Base-by-base conservation (phyloP, 2,888 invertebrate genomes). In the Cepaea hortensis region DNA sequence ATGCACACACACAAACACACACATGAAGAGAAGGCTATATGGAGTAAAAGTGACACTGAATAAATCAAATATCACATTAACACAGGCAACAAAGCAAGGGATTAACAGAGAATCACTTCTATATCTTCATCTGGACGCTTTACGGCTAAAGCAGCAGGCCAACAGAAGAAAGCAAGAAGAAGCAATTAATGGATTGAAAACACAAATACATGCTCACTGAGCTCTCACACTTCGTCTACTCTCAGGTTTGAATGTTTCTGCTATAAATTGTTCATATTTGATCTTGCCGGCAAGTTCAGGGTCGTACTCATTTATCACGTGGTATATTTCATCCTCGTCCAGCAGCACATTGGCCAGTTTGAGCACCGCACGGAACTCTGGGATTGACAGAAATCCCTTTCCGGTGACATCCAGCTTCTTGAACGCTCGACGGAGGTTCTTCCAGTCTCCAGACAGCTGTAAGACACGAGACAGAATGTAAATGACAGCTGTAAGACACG, bases 381-480 rank as follows among this genome's bases (percentile, higher is more conserved):
- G 92, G 6, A 94, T 90, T 11, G 93, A 91, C 35, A 94, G 89
- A 79, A 91, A 92, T 4, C 94, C 94, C 46, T 90, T 89, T 85
- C 93, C 93, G 50, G 81, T 89, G 23, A 88, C 90, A 89, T 94
- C 94, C 79, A 94, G 81, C 88, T 94, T 94, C 87, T 91, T 91
- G 91, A 94, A 94, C 0, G 94, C 93, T 48, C 93, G 91, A 35
- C 93, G 90, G 20, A 94, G 90, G 81, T 93, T 93, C 90, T 94
- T 94, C 94, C 94, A 94, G 87, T 94, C 93, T 23, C 93, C 93
- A 4, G 93, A 90, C 79, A 94, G 88, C 94, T 94, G 90, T 20
- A 89, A 79, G 20, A 79, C 7, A 23, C 35, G 55, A 82, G 20
- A 77, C 35, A 62, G 35, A 35, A 35, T 35, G 35, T 35, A 35